These are phyloP conservation scores for Cynopterus sphinx DNA, from an alignment of 2,797 vertebrate genomes.

Conservation along the genomic window DNA sequence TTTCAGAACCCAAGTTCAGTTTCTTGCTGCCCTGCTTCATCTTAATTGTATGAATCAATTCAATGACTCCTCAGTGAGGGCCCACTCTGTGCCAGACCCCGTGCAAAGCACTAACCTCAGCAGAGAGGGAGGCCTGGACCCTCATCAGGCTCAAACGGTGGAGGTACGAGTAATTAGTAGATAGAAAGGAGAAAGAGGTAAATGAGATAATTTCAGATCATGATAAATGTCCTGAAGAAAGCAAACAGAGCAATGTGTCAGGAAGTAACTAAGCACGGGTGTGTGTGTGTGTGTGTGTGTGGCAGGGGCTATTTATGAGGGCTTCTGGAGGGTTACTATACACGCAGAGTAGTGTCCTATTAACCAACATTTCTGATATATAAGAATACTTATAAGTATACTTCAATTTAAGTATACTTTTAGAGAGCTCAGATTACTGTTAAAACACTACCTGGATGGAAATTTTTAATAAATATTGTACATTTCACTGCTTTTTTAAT, in stretches of 20 bases:
- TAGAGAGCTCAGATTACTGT: not conserved
- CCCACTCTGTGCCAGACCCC: not conserved
- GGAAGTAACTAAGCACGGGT: not conserved
- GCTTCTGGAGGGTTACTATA: not conserved
- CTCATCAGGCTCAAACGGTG: not conserved
- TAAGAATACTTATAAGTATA: too few relatives aligned
- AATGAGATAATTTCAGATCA: not conserved
- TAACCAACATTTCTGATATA: not conserved
- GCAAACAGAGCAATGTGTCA: not conserved
- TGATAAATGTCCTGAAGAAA: not conserved
- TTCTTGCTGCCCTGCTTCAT: not conserved
- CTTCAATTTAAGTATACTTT: not conserved
- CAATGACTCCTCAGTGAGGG: not conserved
- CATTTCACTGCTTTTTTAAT: not conserved
- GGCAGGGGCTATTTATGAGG: too few relatives aligned
- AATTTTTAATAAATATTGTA: not conserved
- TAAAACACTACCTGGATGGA: not conserved
- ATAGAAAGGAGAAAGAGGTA: not conserved
- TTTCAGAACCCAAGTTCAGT: not conserved
- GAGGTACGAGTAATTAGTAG: not conserved
- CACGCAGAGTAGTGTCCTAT: not conserved
- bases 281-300: too few relatives aligned
- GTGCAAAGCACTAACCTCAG: not conserved
- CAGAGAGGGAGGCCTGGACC: not conserved
- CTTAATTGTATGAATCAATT: not conserved